Conservation (phyloP, 2,888 invertebrate genomes). For the Pogonocherus hispidulus region DNA sequence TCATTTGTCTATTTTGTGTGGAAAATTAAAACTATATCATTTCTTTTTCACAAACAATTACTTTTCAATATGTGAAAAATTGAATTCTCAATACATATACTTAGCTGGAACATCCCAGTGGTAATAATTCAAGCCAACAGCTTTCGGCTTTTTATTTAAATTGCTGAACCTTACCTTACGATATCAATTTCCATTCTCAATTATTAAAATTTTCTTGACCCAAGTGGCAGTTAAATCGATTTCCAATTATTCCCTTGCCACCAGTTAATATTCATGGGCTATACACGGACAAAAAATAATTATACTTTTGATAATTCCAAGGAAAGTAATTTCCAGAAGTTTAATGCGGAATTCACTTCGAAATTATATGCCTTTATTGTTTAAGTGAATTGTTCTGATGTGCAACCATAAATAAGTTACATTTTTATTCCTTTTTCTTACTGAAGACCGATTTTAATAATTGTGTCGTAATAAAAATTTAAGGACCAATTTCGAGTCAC, state of each 20-base stretch:
- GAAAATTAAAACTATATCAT: too few relatives aligned
- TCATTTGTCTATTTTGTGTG: too few relatives aligned
- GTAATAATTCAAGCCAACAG: too few relatives aligned
- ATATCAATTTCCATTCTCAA: not conserved
- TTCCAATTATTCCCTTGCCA: constrained; percentile 17
- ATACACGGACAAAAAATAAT: constrained; percentile 32
- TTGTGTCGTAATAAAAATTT: constrained; percentile 11
- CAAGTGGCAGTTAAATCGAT: constrained; percentile 11
- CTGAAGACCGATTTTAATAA: constrained; percentile 9
- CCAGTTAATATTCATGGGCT: constrained; percentile 23
- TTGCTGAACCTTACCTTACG: not conserved
- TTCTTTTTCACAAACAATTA: too few relatives aligned
- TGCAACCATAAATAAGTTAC: constrained; percentile 27
- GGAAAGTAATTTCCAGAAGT: constrained; percentile 39
- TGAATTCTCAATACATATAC: too few relatives aligned
- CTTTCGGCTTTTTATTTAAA: too few relatives aligned
- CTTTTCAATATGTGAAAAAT: too few relatives aligned
- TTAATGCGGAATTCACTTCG: constrained; percentile 11
- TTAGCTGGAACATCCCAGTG: too few relatives aligned
- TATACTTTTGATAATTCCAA: constrained; percentile 37
- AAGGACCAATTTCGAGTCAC: not conserved
- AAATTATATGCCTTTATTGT: constrained; percentile 42
- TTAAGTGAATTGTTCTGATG: constrained; percentile 35
- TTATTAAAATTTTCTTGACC: constrained; percentile 18
- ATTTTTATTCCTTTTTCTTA: constrained; percentile 2